phyloP scores from a whole-genome alignment of 2,888 invertebrate genomes.

The Drosophila longiperda region DNA sequence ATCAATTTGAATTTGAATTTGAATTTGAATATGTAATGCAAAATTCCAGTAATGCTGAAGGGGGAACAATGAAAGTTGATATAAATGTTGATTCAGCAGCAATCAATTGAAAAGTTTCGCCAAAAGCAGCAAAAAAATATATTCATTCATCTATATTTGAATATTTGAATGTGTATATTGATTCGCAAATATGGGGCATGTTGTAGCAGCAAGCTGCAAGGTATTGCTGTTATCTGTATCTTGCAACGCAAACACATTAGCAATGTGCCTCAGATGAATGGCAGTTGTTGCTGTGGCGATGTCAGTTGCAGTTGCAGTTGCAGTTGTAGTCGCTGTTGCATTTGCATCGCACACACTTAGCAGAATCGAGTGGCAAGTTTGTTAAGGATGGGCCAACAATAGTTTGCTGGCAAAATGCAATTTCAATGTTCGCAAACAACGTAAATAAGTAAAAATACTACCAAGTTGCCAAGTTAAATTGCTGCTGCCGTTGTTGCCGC shows the following conservation, averaged over 20 bases:
- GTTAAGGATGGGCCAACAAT: background rate
- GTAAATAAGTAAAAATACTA: conserved; percentile 61
- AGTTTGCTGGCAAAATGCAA: conserved; percentile 57
- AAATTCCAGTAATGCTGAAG: background rate
- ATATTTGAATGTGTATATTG: conserved; percentile 1
- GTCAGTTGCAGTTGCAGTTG: conserved; percentile 24
- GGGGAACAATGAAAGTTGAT: background rate
- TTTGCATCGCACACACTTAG: conserved; percentile 44
- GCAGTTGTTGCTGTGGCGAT: conserved; percentile 44
- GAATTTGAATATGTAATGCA: background rate
- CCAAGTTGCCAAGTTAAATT: conserved; percentile 2
- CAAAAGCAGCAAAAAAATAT: background rate
- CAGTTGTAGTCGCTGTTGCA: conserved; percentile 7
- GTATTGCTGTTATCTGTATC: conserved; percentile 40
- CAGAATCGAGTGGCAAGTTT: background rate
- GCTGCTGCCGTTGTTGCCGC: conserved; percentile 9
- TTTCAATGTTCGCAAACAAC: conserved; percentile 63
- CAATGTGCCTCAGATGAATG: conserved; percentile 51
- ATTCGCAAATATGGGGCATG: background rate
- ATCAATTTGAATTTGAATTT: conserved; percentile 4
- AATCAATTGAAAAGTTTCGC: background rate
- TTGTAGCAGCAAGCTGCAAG: background rate
- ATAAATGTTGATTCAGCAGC: background rate
- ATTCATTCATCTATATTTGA: conserved; percentile 13
- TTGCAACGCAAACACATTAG: conserved; percentile 57